phyloP scores from a whole-genome alignment of 2,888 invertebrate species.

The Papilio demoleus region DNA sequence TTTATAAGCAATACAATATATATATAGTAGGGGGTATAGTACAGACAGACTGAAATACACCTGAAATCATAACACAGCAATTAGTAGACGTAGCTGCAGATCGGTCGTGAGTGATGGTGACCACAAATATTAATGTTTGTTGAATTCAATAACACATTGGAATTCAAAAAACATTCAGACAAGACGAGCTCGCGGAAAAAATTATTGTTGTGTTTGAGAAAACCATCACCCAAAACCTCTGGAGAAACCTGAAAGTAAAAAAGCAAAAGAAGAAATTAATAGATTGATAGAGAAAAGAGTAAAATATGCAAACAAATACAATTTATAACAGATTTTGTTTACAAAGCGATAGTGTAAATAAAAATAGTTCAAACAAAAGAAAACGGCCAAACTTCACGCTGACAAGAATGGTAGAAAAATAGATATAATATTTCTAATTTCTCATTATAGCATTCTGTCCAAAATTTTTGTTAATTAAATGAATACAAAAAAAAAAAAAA shows the following conservation, averaged over 20 bases:
- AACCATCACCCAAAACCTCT: slow-evolving; percentile 36
- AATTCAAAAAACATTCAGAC: not conserved
- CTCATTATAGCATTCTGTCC: not conserved
- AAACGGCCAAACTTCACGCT: not conserved
- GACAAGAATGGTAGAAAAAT: not conserved
- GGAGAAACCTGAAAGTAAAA: slow-evolving; percentile 41
- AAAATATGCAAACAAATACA: slow-evolving; percentile 21
- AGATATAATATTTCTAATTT: not conserved
- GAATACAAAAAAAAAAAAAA: not conserved
- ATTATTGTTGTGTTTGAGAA: not conserved
- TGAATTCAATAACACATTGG: not conserved
- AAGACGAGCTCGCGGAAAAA: too few species aligned
- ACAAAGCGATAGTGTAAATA: slow-evolving; percentile 7
- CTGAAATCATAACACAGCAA: slow-evolving; percentile 73
- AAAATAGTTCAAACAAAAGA: slow-evolving; percentile 11
- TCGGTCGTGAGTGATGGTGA: slow-evolving; percentile 35
- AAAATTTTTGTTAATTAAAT: not conserved
- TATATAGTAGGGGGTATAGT: slow-evolving; percentile 65
- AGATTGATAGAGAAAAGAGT: slow-evolving; percentile 27
- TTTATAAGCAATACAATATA: slow-evolving; percentile 45
- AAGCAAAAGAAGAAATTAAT: slow-evolving; percentile 44
- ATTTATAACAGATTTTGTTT: slow-evolving; percentile 7
- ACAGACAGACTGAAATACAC: slow-evolving; percentile 59
- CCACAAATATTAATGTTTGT: slow-evolving; percentile 24
- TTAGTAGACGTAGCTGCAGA: slow-evolving; percentile 49